Evolutionary conservation across 2,797 vertebrate genomes (phyloP), one percentile per base, ranked within the genome.

Genomic region (Bradypus variegatus): DNA sequence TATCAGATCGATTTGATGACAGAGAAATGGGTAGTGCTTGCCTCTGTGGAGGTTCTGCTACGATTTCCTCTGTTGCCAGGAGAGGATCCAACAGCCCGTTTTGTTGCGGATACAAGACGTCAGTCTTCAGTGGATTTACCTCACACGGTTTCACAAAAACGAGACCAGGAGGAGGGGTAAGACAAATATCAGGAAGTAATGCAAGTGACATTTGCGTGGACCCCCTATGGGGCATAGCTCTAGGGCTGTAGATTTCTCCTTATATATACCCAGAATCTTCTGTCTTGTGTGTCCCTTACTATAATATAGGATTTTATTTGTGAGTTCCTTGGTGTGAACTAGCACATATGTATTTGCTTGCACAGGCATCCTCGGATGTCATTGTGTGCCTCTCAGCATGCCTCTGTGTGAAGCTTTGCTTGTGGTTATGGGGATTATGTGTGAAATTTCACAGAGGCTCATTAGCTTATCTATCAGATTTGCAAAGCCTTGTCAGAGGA

Each of bases 1-100:
- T 58, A 27, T 55, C 87, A 95, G 89, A 67, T 93, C 6, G 70
- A 95, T 18, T 10, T 62, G 41, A 73, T 95, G 89, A 90, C n/a
- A 2, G 95, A 95, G 64, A 88, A 82, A 10, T 95, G 94, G 86
- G 25, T 75, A 4, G 88, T 94, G 3, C 18, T 38, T 19, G 81
- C 92, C 4, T 38, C 86, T 1, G 86, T 94, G 60, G 94, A 94
- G 10, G 88, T 89, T 36, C n/a, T 95, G 38, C 73, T 93, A 3
- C 19, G 62, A 45, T 87, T 92, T 33, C 94, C 91, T 27, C 67
- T 88, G 79, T 23, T 3, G 55, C 75, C 86, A 2, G 92, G 86
- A 29, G 92, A 93, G 50, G 83, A 94, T 8, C 86, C 60, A 1
- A 4, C 9, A n/a, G 58, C 80, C 45, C 15, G 7, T 33, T 89